phyloP scores from a whole-genome alignment of 2,888 invertebrate genomes.

The Pseudococcus longispinus region DNA sequence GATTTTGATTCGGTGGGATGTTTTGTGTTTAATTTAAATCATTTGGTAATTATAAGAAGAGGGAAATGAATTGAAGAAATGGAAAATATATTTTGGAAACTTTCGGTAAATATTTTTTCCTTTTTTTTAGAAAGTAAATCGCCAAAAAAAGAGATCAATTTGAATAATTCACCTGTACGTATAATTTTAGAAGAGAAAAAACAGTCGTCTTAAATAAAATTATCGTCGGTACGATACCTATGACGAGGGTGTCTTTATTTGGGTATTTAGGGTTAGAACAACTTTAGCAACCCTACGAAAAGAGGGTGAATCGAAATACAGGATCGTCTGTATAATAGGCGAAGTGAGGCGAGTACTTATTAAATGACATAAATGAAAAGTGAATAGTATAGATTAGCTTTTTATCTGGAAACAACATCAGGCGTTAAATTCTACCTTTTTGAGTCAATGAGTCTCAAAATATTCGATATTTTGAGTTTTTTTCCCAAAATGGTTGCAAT shows the following conservation, averaged over 20 bases:
- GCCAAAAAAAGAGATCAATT: neutral
- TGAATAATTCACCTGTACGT: neutral
- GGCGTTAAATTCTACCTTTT: neutral
- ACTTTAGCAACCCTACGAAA: neutral
- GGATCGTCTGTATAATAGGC: neutral
- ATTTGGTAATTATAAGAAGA: no score
- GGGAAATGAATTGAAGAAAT: no score
- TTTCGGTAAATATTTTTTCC: no score
- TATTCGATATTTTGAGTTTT: neutral
- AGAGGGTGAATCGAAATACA: neutral
- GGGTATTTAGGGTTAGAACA: conserved; percentile 1
- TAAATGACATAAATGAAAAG: conserved; percentile 7
- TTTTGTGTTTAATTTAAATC: neutral
- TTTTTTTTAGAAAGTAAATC: neutral
- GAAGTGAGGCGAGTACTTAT: neutral
- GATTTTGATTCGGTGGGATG: neutral
- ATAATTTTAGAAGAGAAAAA: neutral
- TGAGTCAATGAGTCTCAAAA: neutral
- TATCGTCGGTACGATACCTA: neutral
- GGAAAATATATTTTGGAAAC: no score
- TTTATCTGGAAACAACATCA: neutral
- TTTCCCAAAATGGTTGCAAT: neutral
- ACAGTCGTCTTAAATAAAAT: neutral
- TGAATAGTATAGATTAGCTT: neutral
- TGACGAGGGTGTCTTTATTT: neutral